Evolutionary conservation across 1,140 invertebrate genomes (phyloP).

Genomic region (Thalassaphorura encarpata): DNA sequence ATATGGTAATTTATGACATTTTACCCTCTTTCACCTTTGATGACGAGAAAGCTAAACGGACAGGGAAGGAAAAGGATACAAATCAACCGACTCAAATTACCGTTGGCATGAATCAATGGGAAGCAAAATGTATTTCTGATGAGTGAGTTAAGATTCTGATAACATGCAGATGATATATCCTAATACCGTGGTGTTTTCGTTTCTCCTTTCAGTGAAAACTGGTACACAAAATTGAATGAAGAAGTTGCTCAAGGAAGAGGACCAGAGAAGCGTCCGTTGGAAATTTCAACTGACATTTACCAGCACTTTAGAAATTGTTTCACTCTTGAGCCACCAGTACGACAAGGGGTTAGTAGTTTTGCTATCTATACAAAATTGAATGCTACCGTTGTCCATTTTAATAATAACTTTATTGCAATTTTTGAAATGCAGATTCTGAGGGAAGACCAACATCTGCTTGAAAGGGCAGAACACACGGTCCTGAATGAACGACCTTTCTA

Average conservation of each 20-base stretch:
- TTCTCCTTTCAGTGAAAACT: not conserved
- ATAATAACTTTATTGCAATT: not conserved
- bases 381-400: no score
- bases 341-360: no score
- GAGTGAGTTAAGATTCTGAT: slow-evolving; percentile 4
- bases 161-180: not conserved
- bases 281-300: slow-evolving; percentile 15
- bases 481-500: not conserved
- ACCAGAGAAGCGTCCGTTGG: not conserved
- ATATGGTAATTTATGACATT: slow-evolving; percentile 22
- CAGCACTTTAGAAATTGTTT: slow-evolving; percentile 17
- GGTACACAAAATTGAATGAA: not conserved
- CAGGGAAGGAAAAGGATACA: not conserved
- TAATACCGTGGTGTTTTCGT: not conserved
- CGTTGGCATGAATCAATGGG: not conserved
- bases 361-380: not conserved
- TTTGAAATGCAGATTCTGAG: not conserved
- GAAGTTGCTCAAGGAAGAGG: not conserved
- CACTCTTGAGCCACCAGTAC: not conserved
- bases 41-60: no score
- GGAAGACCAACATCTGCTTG: no score
- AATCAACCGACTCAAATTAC: no score
- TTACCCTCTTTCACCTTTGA: no score
- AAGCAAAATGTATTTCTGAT: slow-evolving; percentile 11
- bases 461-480: not conserved